Conservation (phyloP, 2,888 invertebrate species). For the Caenorhabditis sp. region DNA sequence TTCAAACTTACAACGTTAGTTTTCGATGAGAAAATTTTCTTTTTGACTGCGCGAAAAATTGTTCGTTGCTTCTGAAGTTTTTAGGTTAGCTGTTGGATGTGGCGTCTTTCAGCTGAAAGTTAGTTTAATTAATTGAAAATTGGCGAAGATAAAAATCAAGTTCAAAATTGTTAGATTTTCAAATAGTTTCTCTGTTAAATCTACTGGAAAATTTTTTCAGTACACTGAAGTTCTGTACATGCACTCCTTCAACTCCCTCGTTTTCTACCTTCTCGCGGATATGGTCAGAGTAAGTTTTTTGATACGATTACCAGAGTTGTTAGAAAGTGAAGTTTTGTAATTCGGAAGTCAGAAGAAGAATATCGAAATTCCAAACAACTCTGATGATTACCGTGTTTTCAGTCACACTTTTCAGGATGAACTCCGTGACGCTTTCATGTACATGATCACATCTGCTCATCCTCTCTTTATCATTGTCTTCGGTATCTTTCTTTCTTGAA, state of each 20-base stretch:
- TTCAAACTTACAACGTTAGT: conserved; percentile 59
- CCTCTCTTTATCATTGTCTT: conserved; percentile 76
- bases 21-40: not conserved
- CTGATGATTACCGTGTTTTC: too few relatives aligned
- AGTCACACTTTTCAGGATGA: conserved; percentile 75
- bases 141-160: too few relatives aligned
- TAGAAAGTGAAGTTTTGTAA: too few relatives aligned
- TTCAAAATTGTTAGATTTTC: too few relatives aligned
- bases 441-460: conserved; percentile 80
- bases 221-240: conserved; percentile 80
- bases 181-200: too few relatives aligned
- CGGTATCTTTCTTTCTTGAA: conserved; percentile 31
- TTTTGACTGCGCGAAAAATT: too few relatives aligned
- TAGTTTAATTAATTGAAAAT: too few relatives aligned
- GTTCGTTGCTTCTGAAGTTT: too few relatives aligned
- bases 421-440: conserved; percentile 82
- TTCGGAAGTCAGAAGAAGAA: too few relatives aligned
- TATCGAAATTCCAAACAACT: too few relatives aligned
- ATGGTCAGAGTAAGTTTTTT: conserved; percentile 73
- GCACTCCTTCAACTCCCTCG: conserved; percentile 81
- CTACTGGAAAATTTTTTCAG: too few relatives aligned
- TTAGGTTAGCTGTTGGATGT: too few relatives aligned
- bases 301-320: not conserved
- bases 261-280: conserved; percentile 81
- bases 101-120: not conserved